These are phyloP conservation scores for Carabus problematicus DNA, from an alignment of 2,888 invertebrate species.

Conservation along the genomic window DNA sequence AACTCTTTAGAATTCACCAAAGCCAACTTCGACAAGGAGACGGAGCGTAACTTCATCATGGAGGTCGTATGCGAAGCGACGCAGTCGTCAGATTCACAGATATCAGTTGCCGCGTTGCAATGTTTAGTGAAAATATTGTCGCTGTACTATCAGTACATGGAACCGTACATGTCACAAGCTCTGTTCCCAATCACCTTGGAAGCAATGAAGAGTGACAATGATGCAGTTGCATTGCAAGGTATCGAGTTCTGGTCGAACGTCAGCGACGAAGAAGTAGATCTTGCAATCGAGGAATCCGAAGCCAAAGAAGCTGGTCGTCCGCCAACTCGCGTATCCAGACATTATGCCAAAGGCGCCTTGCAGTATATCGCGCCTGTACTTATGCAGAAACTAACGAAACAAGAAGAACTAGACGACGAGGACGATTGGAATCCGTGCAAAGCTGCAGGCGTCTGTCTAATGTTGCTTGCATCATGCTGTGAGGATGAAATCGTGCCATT, in stretches of 20 bases:
- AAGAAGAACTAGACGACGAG: slow-evolving; percentile 97
- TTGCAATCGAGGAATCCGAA: slow-evolving; percentile 92
- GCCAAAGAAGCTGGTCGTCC: slow-evolving; percentile 92
- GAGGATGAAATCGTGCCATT: slow-evolving; percentile 96
- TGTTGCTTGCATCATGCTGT: slow-evolving; percentile 96
- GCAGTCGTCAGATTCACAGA: slow-evolving; percentile 88
- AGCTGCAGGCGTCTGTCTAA: slow-evolving; percentile 98
- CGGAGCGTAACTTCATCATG: slow-evolving; percentile 98
- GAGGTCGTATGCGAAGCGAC: slow-evolving; percentile 98
- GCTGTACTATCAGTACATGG: slow-evolving; percentile 98
- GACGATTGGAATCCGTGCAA: slow-evolving; percentile 99
- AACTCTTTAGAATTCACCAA: slow-evolving; percentile 99
- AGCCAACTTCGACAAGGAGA: slow-evolving; percentile 97
- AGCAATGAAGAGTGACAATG: slow-evolving; percentile 96
- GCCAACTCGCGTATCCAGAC: slow-evolving; percentile 91
- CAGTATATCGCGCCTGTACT: slow-evolving; percentile 94
- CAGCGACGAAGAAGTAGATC: slow-evolving; percentile 98
- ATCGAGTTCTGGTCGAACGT: slow-evolving; percentile 99
- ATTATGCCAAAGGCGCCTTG: slow-evolving; percentile 98
- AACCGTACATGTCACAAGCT: slow-evolving; percentile 98
- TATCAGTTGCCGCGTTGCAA: slow-evolving; percentile 95
- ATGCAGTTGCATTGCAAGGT: slow-evolving; percentile 96
- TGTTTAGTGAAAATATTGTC: slow-evolving; percentile 98
- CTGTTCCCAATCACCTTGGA: slow-evolving; percentile 97
- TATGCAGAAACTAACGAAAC: slow-evolving; percentile 92